phyloP scores from a whole-genome alignment of 2,113 vertebrate genomes.

The Plecturocebus donacophilus region DNA sequence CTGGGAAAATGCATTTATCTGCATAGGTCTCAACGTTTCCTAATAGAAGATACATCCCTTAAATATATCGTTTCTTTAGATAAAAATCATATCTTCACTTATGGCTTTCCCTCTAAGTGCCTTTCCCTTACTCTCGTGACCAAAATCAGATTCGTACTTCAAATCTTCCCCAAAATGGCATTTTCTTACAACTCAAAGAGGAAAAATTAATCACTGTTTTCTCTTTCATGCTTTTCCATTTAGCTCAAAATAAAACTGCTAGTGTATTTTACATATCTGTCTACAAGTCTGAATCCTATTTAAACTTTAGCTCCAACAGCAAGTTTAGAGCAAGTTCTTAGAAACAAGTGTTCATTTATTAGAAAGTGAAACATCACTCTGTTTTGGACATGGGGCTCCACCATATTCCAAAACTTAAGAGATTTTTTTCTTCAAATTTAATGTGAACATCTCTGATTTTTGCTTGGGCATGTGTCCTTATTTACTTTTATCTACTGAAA shows the following conservation, averaged over 20 bases:
- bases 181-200: background rate
- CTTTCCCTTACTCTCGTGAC: background rate
- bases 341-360: background rate
- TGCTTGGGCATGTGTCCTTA: background rate
- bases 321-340: background rate
- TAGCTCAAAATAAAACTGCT: background rate
- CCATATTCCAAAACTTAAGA: background rate
- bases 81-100: background rate
- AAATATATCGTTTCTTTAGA: background rate
- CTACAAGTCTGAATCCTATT: background rate
- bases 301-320: background rate
- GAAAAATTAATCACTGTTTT: background rate
- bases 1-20: background rate
- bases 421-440: background rate
- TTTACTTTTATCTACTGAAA: background rate
- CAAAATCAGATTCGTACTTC: background rate
- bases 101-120: background rate
- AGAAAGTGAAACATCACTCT: background rate
- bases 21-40: background rate
- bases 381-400: background rate
- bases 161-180: background rate
- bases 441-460: background rate
- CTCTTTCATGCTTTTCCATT: background rate
- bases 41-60: background rate
- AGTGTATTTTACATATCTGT: background rate